Evolutionary conservation across 2,888 invertebrate species (phyloP).

Genomic region (Seladonia tumulorum): DNA sequence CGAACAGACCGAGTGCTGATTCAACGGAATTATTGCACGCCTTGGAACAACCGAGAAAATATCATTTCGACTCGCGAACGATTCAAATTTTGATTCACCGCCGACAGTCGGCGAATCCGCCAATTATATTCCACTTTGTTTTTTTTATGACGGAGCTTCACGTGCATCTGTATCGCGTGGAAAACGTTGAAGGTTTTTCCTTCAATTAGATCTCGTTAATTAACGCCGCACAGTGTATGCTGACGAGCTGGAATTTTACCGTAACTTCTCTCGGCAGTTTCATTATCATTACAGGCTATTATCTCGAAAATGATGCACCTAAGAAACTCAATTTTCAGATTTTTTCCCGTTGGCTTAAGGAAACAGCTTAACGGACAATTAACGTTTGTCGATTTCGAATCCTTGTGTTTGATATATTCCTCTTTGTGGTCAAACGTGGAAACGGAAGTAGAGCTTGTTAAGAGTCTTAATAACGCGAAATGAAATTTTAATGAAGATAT

Average conservation of each 20-base stretch:
- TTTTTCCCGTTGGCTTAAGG: not conserved
- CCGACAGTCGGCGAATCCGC: not conserved
- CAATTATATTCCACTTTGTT: not conserved
- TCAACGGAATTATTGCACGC: not conserved
- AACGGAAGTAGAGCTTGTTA: not conserved
- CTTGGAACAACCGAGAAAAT: not conserved
- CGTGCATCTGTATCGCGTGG: conserved; percentile 45
- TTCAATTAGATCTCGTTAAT: not conserved
- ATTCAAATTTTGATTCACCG: not conserved
- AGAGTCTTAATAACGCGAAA: not conserved
- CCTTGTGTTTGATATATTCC: too few species aligned
- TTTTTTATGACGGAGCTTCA: not conserved
- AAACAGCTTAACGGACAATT: not conserved
- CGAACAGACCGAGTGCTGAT: not conserved
- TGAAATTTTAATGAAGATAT: not conserved
- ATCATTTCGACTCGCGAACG: not conserved
- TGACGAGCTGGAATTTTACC: conserved; percentile 2
- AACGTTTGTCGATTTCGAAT: not conserved
- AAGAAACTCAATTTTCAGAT: not conserved
- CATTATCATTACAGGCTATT: not conserved
- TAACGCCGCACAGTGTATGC: not conserved
- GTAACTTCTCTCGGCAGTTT: not conserved
- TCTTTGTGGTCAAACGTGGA: not conserved
- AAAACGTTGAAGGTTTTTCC: conserved; percentile 30
- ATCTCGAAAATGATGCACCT: not conserved